phyloP scores from a whole-genome alignment of 2,888 invertebrate genomes.

The Punctoribates punctum region DNA sequence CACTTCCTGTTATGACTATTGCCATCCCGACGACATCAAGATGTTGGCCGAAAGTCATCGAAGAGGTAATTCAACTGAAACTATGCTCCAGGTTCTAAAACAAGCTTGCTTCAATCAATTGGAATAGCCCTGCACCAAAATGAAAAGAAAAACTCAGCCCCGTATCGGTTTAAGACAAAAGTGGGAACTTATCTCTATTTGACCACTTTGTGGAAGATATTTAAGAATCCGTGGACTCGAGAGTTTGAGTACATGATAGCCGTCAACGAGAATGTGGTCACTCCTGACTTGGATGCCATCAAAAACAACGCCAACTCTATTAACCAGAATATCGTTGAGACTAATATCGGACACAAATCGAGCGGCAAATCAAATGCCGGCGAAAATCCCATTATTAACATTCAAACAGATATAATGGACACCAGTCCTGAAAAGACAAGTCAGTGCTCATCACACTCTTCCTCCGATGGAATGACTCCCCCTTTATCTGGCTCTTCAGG shows the following conservation, averaged over 20 bases:
- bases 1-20: slow-evolving; percentile 89
- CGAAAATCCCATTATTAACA: background rate
- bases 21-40: slow-evolving; percentile 73
- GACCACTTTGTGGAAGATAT: slow-evolving; percentile 80
- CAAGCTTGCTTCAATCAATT: background rate
- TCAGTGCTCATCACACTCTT: slow-evolving; percentile 1
- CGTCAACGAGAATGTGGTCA: slow-evolving; percentile 70
- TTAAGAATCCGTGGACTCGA: slow-evolving; percentile 92
- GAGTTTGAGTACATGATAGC: slow-evolving; percentile 86
- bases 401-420: background rate
- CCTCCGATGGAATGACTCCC: background rate
- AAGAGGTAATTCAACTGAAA: slow-evolving; percentile 56
- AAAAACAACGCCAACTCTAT: background rate
- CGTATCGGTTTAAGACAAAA: slow-evolving; percentile 68
- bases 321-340: background rate
- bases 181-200: slow-evolving; percentile 69
- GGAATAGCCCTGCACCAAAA: background rate
- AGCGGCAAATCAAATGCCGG: background rate
- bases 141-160: slow-evolving; percentile 48
- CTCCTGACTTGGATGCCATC: slow-evolving; percentile 4
- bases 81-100: background rate
- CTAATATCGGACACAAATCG: background rate
- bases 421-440: background rate
- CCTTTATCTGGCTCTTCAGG: background rate
- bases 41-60: slow-evolving; percentile 78